phyloP scores from a whole-genome alignment of 2,113 vertebrate species.

The Cairina moschata region DNA sequence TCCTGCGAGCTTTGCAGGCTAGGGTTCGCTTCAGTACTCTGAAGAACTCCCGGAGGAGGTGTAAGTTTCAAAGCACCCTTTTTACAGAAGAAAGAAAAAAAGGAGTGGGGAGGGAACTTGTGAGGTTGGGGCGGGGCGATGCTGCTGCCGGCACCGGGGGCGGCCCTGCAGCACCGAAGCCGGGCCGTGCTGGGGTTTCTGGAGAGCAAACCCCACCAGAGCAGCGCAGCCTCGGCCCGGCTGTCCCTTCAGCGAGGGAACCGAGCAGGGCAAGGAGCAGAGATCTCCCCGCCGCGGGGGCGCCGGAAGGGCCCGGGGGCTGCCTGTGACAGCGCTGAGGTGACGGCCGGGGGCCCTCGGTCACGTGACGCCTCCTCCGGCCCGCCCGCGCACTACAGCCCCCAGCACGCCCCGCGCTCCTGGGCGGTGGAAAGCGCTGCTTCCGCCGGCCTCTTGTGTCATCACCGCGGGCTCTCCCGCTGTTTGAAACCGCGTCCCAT shows the following conservation, averaged over 20 bases:
- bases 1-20: neutral
- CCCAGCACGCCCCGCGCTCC: neutral
- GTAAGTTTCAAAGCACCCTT: neutral
- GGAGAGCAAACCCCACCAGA: too few relatives aligned
- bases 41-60: neutral
- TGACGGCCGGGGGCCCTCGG: too few relatives aligned
- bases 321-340: too few relatives aligned
- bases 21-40: neutral
- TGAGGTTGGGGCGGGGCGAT: neutral
- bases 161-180: neutral
- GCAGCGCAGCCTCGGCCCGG: too few relatives aligned
- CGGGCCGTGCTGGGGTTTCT: too few relatives aligned
- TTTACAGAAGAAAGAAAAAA: neutral
- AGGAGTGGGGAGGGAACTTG: fast-evolving
- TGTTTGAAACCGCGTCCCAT: conserved; percentile 17
- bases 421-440: fast-evolving
- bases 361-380: fast-evolving
- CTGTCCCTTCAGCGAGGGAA: too few relatives aligned
- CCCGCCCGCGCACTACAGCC: neutral
- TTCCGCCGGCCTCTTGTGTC: fast-evolving
- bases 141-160: neutral
- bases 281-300: too few relatives aligned
- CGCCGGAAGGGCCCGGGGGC: too few relatives aligned
- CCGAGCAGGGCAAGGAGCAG: too few relatives aligned
- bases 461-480: too few relatives aligned